A percentile compares a stretch with the other conserved stretches of the same genome.
These are phyloP conservation scores for Regulus satrapa DNA, from an alignment of 2,113 vertebrate genomes.

Conservation along the genomic window DNA sequence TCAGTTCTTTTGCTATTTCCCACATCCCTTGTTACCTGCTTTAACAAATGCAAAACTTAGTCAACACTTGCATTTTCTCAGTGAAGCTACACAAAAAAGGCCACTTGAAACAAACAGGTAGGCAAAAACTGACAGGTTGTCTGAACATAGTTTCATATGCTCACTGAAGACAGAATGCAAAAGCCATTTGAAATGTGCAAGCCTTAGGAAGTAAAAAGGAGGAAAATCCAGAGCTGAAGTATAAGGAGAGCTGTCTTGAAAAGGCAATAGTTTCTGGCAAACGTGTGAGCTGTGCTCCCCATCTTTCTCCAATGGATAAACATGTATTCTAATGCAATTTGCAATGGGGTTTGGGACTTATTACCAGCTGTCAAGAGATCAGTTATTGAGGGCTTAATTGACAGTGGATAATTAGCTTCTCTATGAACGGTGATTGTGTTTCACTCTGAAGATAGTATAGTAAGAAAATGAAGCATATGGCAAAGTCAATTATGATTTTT, in stretches of 20 bases:
- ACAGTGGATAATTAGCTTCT: constrained; percentile 61
- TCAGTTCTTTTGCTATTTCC: background rate
- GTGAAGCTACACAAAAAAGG: background rate
- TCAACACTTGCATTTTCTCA: background rate
- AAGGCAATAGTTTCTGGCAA: background rate
- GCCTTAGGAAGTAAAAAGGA: background rate
- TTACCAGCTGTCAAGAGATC: constrained; percentile 63
- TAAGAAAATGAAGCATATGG: constrained; percentile 55
- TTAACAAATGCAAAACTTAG: background rate
- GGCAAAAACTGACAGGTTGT: background rate
- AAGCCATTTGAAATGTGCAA: background rate
- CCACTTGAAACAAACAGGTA: background rate
- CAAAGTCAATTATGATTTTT: constrained; percentile 62
- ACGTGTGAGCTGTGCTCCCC: background rate
- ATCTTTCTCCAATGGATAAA: constrained; percentile 43
- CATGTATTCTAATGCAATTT: constrained; percentile 20
- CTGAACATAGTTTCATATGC: background rate
- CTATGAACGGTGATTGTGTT: constrained; percentile 55
- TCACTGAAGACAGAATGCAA: background rate
- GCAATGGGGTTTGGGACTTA: constrained; percentile 43
- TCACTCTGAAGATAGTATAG: constrained; percentile 22
- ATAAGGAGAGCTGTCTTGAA: background rate
- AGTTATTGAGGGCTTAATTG: constrained; percentile 53
- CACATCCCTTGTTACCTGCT: background rate
- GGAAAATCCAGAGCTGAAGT: background rate